Evolutionary conservation across 2,888 invertebrate species (phyloP).

Genomic region (Mesorhabditis sp.): DNA sequence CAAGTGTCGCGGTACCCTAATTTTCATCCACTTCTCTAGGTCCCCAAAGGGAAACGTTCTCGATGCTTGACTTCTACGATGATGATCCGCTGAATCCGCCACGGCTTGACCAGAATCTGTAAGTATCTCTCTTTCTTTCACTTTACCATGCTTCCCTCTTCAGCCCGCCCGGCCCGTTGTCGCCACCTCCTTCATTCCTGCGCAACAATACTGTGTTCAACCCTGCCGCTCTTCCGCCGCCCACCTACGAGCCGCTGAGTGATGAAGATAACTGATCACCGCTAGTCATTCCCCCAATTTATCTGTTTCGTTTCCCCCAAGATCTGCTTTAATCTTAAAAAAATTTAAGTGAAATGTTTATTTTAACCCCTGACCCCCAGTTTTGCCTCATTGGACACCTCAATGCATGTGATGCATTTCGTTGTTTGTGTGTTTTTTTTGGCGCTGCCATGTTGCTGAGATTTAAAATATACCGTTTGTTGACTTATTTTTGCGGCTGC

Average conservation of each 20-base stretch:
- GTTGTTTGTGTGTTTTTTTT: too few relatives aligned
- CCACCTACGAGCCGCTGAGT: slow-evolving; percentile 2
- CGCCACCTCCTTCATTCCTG: neutral
- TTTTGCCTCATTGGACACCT: too few relatives aligned
- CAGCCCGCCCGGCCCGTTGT: neutral
- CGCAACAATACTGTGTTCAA: neutral
- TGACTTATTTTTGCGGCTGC: too few relatives aligned
- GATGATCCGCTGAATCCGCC: neutral
- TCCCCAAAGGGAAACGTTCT: neutral
- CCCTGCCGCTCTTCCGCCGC: neutral
- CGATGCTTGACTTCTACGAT: neutral
- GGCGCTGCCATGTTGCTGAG: too few relatives aligned
- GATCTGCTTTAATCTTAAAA: too few relatives aligned
- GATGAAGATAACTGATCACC: neutral
- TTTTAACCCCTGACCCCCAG: too few relatives aligned
- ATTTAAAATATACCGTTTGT: too few relatives aligned
- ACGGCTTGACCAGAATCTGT: neutral
- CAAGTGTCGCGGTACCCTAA: too few relatives aligned
- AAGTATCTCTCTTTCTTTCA: neutral
- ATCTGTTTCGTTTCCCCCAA: neutral
- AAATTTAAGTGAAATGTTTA: too few relatives aligned
- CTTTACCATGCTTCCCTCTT: neutral
- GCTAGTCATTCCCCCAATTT: neutral
- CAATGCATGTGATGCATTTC: too few relatives aligned
- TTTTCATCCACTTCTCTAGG: neutral